A percentile compares a stretch with the other conserved stretches of the same genome.
These are phyloP conservation scores for Drosophila fulvimacula DNA, from an alignment of 2,888 invertebrate genomes.

Conservation along the genomic window DNA sequence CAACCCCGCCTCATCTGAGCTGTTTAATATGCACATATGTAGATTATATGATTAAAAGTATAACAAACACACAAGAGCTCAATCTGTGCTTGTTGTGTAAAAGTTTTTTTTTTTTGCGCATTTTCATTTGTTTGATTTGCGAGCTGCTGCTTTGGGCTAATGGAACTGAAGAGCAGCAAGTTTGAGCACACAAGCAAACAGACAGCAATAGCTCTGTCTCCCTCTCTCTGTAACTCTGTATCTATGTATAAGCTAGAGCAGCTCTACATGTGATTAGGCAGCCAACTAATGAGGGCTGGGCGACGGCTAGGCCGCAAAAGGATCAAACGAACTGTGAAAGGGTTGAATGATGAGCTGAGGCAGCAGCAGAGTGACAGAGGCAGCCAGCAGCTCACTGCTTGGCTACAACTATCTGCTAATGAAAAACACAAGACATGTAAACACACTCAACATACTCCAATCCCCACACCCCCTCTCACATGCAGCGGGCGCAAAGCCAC, in stretches of 20 bases:
- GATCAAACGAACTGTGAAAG: slow-evolving; percentile 59
- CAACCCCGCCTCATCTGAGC: no score
- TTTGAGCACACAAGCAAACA: slow-evolving; percentile 17
- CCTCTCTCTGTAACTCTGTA: not conserved
- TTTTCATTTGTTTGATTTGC: slow-evolving; percentile 49
- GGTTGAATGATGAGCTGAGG: slow-evolving; percentile 42
- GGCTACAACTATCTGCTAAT: slow-evolving; percentile 62
- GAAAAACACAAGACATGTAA: slow-evolving; percentile 59
- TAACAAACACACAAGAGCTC: slow-evolving; percentile 37
- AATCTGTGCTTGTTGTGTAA: slow-evolving; percentile 23
- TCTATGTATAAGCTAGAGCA: not conserved
- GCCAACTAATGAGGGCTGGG: slow-evolving; percentile 39
- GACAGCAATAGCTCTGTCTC: not conserved
- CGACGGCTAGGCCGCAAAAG: slow-evolving; percentile 28
- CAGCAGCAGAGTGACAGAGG: not conserved
- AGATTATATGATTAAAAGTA: slow-evolving; percentile 73
- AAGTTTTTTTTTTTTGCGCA: slow-evolving; percentile 16
- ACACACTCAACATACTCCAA: slow-evolving; percentile 1
- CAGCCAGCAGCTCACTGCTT: not conserved
- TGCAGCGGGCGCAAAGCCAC: not conserved
- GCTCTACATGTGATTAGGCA: slow-evolving; percentile 50
- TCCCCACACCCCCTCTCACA: slow-evolving; percentile 18
- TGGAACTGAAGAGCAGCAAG: slow-evolving; percentile 35
- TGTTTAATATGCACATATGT: slow-evolving; percentile 74
- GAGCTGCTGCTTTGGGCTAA: slow-evolving; percentile 27